These are phyloP conservation scores for Callipepla squamata DNA, from an alignment of 2,113 vertebrate species.

Conservation along the genomic window DNA sequence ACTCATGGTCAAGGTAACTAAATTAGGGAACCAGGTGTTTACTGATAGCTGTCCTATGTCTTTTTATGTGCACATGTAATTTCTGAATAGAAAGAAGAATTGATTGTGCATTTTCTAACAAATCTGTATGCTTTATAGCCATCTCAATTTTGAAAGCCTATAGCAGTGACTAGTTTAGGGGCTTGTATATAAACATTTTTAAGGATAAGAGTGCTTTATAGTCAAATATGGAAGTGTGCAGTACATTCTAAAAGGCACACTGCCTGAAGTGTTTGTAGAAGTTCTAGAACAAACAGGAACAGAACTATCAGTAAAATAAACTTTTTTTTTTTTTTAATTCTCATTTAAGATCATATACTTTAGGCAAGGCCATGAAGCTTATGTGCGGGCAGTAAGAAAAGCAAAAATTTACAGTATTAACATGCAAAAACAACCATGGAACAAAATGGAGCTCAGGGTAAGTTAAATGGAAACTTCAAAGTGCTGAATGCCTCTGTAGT, in stretches of 20 bases:
- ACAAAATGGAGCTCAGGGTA: constrained; percentile 98
- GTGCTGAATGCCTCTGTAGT: not conserved
- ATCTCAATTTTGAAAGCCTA: not conserved
- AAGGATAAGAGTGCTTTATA: not conserved
- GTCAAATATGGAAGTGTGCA: not conserved
- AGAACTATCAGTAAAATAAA: not conserved
- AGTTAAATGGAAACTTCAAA: not conserved
- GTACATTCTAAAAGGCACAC: not conserved
- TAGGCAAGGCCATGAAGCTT: constrained; percentile 97
- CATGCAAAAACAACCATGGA: constrained; percentile 98
- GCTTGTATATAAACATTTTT: not conserved
- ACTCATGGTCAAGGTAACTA: not conserved
- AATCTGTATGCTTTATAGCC: not conserved
- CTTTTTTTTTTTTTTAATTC: not conserved
- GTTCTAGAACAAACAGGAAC: not conserved
- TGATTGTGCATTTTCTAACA: not conserved
- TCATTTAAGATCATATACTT: constrained; percentile 92
- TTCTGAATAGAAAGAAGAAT: not conserved
- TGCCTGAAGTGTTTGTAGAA: not conserved
- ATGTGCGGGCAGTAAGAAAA: constrained; percentile 93
- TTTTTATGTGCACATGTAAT: rapidly evolving
- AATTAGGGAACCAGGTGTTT: not conserved
- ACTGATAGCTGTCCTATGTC: rapidly evolving
- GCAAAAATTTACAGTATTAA: constrained; percentile 95
- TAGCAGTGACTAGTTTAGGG: not conserved